Evolutionary conservation across 1,140 invertebrate species (phyloP).

Genomic region (Amyelois transitella): DNA sequence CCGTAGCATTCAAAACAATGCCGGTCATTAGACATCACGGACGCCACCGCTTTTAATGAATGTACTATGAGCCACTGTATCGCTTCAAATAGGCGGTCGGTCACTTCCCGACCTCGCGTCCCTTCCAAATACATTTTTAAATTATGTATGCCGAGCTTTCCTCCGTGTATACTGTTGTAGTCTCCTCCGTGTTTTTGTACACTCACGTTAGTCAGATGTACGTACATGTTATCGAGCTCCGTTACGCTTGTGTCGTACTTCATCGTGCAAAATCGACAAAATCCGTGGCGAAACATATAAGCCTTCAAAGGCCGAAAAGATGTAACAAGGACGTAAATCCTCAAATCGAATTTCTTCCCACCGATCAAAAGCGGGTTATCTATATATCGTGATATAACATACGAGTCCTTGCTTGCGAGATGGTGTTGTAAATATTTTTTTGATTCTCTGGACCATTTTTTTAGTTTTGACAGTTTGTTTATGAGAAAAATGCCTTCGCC

Average conservation of each 20-base stretch:
- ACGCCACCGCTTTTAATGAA: conserved; percentile 87
- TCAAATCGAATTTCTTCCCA: conserved; percentile 91
- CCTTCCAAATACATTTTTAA: conserved; percentile 92
- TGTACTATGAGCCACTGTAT: conserved; percentile 94
- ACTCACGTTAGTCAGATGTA: conserved; percentile 93
- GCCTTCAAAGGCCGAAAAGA: conserved; percentile 87
- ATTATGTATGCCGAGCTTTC: conserved; percentile 95
- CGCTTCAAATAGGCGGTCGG: conserved; percentile 86
- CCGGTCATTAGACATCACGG: conserved; percentile 83
- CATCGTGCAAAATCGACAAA: conserved; percentile 87
- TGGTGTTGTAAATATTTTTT: conserved; percentile 70
- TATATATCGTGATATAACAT: conserved; percentile 93
- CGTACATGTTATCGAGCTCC: conserved; percentile 88
- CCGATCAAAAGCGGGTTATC: conserved; percentile 90
- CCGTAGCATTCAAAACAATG: conserved; percentile 94
- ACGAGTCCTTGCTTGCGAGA: conserved; percentile 83
- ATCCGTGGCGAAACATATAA: conserved; percentile 88
- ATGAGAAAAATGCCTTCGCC: conserved; percentile 90
- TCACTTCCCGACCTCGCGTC: conserved; percentile 89
- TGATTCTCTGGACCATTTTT: conserved; percentile 88
- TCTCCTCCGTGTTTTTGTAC: conserved; percentile 90
- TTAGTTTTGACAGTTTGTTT: conserved; percentile 89
- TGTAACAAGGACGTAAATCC: conserved; percentile 89
- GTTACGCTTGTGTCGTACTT: conserved; percentile 87
- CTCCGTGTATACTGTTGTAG: conserved; percentile 95